A percentile compares a stretch with the other conserved stretches of the same genome.
Evolutionary conservation across 2,888 invertebrate genomes (phyloP).

Genomic region (Ophioninae sp.): DNA sequence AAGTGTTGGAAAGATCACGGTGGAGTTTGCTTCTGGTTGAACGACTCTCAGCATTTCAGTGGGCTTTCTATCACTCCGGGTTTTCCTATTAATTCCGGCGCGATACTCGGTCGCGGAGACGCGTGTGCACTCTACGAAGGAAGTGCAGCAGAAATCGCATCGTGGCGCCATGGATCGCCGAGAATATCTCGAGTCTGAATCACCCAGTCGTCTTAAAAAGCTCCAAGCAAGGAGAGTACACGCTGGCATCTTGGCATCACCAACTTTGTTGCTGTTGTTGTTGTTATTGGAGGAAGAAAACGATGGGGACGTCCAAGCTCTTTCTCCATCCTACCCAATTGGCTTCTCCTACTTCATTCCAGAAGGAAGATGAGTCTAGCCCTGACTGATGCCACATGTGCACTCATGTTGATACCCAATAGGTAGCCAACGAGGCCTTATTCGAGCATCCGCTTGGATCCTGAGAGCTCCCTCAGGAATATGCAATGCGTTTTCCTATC

Average conservation of each 20-base stretch:
- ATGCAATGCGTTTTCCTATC: conserved; percentile 58
- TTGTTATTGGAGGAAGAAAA: conserved; percentile 48
- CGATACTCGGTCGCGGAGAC: conserved; percentile 38
- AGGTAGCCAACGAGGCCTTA: conserved; percentile 8
- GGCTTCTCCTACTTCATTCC: conserved; percentile 26
- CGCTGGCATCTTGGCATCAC: conserved; percentile 36
- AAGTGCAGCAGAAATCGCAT: conserved; percentile 67
- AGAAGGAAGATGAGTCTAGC: conserved; percentile 52
- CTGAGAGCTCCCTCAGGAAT: conserved; percentile 57
- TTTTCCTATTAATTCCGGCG: conserved; percentile 63
- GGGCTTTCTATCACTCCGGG: conserved; percentile 59
- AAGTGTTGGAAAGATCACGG: conserved; percentile 49
- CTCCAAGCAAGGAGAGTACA: conserved; percentile 34
- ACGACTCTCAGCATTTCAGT: conserved; percentile 40
- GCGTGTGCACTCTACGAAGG: conserved; percentile 64
- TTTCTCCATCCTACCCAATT: neutral
- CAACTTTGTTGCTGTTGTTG: conserved; percentile 34
- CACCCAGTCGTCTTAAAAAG: conserved; percentile 65
- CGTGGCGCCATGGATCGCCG: conserved; percentile 75
- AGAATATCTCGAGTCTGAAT: conserved; percentile 77
- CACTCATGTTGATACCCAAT: neutral
- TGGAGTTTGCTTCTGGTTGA: conserved; percentile 20
- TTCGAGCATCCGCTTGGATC: conserved; percentile 42
- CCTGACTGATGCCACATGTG: conserved; percentile 42
- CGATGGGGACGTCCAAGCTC: conserved; percentile 34